Conservation (phyloP, 2,113 vertebrate species). For the Muscicapa adusta region DNA sequence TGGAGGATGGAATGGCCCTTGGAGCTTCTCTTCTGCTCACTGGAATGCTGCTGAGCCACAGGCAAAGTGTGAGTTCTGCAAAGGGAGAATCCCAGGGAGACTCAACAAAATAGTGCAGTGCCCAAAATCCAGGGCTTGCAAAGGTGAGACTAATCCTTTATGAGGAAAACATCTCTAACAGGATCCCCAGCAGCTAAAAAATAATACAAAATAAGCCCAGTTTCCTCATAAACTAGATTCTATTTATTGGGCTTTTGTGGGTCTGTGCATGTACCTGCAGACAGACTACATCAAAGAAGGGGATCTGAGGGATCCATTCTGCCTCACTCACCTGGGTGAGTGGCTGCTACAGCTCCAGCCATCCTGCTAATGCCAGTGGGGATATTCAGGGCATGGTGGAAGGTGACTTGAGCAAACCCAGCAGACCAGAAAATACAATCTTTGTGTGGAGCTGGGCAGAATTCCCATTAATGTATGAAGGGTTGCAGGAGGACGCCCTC, state of each 20-base stretch:
- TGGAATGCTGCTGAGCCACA: neutral
- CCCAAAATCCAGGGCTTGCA: neutral
- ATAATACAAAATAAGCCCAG: neutral
- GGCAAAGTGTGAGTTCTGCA: neutral
- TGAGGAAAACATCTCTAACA: neutral
- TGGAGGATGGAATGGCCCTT: neutral
- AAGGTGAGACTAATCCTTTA: neutral
- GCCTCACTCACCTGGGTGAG: accelerated
- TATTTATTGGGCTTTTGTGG: neutral
- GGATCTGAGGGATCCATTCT: neutral
- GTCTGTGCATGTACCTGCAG: accelerated
- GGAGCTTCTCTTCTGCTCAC: neutral
- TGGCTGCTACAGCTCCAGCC: neutral
- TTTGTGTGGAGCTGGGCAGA: neutral
- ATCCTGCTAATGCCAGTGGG: neutral
- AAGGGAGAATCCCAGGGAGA: neutral
- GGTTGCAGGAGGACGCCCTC: neutral
- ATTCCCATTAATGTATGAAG: neutral
- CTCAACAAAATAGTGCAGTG: neutral
- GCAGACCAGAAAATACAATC: neutral
- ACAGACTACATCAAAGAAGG: too few species aligned
- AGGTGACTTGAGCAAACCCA: neutral
- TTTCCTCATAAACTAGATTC: neutral
- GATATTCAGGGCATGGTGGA: neutral
- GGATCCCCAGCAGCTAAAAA: neutral